These are phyloP conservation scores for Diploscapter pachys DNA, from an alignment of 1,140 invertebrate genomes.

Conservation along the genomic window DNA sequence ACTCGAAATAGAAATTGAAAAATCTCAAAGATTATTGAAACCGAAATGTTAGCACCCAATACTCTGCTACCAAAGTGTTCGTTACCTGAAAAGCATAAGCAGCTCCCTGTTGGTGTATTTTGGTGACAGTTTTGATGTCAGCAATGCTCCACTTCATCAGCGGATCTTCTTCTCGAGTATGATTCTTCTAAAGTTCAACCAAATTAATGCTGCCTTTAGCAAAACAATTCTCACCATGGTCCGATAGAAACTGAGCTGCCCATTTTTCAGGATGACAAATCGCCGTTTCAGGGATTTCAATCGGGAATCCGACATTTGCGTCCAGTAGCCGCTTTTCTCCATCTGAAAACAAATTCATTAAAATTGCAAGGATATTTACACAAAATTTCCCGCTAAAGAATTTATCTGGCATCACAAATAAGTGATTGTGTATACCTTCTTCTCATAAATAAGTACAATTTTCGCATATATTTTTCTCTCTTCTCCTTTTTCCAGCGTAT, in stretches of 20 bases:
- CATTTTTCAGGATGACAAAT: slow-evolving; percentile 45
- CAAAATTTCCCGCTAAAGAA: no score
- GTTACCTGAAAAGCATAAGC: slow-evolving; percentile 40
- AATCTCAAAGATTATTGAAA: no score
- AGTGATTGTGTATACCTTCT: no score
- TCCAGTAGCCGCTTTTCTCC: slow-evolving; percentile 43
- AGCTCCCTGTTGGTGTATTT: slow-evolving; percentile 39
- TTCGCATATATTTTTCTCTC: no score
- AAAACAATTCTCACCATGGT: not conserved
- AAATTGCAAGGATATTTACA: no score
- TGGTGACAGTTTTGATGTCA: slow-evolving; percentile 38
- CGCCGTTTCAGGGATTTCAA: slow-evolving; percentile 47
- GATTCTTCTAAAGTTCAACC: slow-evolving; percentile 29
- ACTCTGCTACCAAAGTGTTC: slow-evolving; percentile 2
- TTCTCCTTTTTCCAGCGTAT: no score
- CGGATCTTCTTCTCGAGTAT: slow-evolving; percentile 42
- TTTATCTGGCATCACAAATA: no score
- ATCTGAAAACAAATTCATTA: slow-evolving; percentile 30
- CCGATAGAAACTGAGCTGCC: slow-evolving; percentile 42
- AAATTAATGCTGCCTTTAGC: not conserved
- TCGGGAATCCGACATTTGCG: slow-evolving; percentile 43
- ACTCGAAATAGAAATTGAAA: no score
- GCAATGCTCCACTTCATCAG: slow-evolving; percentile 27
- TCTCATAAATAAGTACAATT: no score
- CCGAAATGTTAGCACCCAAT: no score